These are phyloP conservation scores for Chydorus sphaericus DNA, from an alignment of 2,888 invertebrate species.

Conservation along the genomic window DNA sequence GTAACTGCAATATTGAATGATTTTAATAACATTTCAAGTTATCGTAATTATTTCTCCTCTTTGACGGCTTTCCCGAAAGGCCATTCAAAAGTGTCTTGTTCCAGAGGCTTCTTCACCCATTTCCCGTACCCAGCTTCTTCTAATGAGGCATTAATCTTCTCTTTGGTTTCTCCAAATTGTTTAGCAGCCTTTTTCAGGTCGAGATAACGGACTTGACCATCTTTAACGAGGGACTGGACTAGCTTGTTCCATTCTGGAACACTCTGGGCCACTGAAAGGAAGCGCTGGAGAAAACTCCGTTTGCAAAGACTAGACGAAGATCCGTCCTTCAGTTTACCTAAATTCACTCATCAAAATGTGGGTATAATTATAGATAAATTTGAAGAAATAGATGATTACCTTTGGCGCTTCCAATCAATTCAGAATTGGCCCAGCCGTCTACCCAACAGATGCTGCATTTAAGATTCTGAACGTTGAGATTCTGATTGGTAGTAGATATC, in stretches of 20 bases:
- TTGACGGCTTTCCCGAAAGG: no score
- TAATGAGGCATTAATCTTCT: conserved; percentile 61
- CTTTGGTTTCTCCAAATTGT: conserved; percentile 47
- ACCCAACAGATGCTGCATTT: conserved; percentile 83
- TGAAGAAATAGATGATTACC: no score
- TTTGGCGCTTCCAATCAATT: conserved; percentile 70
- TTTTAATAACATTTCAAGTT: no score
- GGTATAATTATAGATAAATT: no score
- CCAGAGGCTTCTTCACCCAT: conserved; percentile 85
- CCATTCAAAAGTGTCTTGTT: conserved; percentile 84
- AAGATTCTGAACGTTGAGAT: no score
- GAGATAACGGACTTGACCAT: not conserved
- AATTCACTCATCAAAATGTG: no score
- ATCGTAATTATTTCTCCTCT: no score
- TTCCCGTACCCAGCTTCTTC: conserved; percentile 63
- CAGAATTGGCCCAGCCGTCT: conserved; percentile 42
- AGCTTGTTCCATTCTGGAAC: not conserved
- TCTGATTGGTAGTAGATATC: no score
- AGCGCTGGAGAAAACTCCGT: conserved; percentile 52
- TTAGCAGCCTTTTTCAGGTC: conserved; percentile 8
- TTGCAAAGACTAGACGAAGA: conserved; percentile 65
- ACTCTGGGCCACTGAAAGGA: conserved; percentile 26
- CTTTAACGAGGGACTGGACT: not conserved
- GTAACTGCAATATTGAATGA: no score
- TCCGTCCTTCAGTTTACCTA: conserved; percentile 65